Evolutionary conservation across 2,113 vertebrate species (phyloP), one percentile per base, ranked within the genome.

Genomic region (Lophochroa leadbeateri): DNA sequence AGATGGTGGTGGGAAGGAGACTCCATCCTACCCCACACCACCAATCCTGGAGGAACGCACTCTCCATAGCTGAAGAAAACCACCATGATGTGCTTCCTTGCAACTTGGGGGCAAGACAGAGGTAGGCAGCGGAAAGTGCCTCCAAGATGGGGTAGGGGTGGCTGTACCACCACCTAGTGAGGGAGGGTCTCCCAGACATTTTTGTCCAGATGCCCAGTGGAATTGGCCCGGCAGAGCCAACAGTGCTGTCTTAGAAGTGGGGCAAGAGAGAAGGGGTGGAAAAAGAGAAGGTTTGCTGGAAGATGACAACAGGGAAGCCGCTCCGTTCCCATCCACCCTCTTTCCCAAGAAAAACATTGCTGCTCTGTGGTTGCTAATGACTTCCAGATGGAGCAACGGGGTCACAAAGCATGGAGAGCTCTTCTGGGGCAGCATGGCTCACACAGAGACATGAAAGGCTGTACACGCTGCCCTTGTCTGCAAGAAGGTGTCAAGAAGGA

Each of bases 321-420:
- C 70, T 96, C 41, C 1, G 0, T 46, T 84, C 67, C n/a, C 31
- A 49, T 70, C 80, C 74, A 47, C 16, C 12, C 23, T 7, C 9
- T 68, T 82, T 87, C 90, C 74, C 74, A 88, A 94, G 71, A 78
- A 91, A 81, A 95, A 88, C 61, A 86, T 63, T 41, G 58, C 46
- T 46, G 70, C 31, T 88, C 78, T 35, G 18, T 4, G 25, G 83
- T 82, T 86, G 61, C 61, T 93, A 92, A 96, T 76, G 83, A 55
- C 41, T 97, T 96, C 86, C 95, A 96, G 92, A 96, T 92, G 88
- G 78, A 96, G 53, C 49, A 94, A 57, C 52, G 63, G 43, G 23
- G 44, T 41, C 13, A 1, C 46, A 84, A 57, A 88, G 28, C 61
- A 47, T 2, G 10, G 76, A 72, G 77, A 87, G 65, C 43, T 80